Base-by-base conservation (phyloP, 2,113 vertebrate species). In the Azemiops feae region DNA sequence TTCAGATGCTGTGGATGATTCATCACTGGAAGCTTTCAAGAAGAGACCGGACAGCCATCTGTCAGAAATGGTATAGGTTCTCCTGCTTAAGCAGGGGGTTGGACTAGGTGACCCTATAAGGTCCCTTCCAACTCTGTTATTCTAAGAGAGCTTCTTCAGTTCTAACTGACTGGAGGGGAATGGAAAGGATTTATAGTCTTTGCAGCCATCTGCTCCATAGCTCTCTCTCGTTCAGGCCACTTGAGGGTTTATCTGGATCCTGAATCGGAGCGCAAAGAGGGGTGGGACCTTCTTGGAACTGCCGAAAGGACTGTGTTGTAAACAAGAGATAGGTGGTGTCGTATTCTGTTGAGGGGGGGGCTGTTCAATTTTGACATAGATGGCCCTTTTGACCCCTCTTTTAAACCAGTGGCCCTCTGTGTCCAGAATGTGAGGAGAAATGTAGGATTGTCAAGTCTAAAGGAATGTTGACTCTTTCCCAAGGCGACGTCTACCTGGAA, bases 381-480 rank as follows among this genome's bases (percentile, higher is more conserved):
- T 64, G 27, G 27, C 27, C 27, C 4, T 7, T 64, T 64, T 64
- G 58, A 60, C 3, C 58, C 25, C 9, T 60, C 58, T 60, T 60
- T 12, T 2, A 64, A 64, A 64, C 58, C 10, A 64, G 27, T 12
- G 10, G 3, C 14, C 12, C 60, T n/a, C 30, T 69, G 3, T n/a
- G 4, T n/a, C 60, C 30, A n/a, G 60, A 69, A 69, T n/a, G 60
- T 10, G 25, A 4, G 12, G 60, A 0, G n/a, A 6, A 39, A 16
- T 74, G 64, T 74, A 18, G 64, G n/a, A 0, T 3, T 58, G 64
- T 93, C 86, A 52, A 9, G 25, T 27, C 90, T 14, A 14, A 91
- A 87, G 18, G n/a, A 55, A 88, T 90, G 74, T 12, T 25, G 89
- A 10, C 0, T 11, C 7, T 0, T 0, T 55, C 43, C 6, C n/a